phyloP scores from a whole-genome alignment of 2,113 vertebrate genomes.

The Chaetodon auriga region DNA sequence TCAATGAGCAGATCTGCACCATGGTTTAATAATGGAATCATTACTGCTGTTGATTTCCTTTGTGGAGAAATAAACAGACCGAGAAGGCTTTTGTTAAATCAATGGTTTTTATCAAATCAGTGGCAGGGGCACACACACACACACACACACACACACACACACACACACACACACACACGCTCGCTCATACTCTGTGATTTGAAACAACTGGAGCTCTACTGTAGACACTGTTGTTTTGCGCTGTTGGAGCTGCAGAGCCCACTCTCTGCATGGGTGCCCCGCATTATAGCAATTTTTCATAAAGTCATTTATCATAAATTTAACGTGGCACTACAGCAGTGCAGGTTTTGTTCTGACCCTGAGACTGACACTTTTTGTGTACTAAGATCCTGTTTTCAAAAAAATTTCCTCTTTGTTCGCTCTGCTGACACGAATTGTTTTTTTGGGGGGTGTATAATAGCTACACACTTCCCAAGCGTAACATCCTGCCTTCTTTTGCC shows the following conservation, averaged over 20 bases:
- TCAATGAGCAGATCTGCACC: slow-evolving; percentile 60
- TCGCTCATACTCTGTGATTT: neutral
- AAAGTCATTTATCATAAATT: slow-evolving; percentile 77
- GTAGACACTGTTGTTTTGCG: slow-evolving; percentile 46
- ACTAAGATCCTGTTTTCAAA: slow-evolving; percentile 49
- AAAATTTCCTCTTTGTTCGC: neutral
- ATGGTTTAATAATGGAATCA: slow-evolving; percentile 64
- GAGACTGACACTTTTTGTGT: slow-evolving; percentile 58
- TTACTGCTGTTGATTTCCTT: slow-evolving; percentile 60
- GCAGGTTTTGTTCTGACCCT: slow-evolving; percentile 73
- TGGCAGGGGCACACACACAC: neutral
- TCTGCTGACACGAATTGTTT: slow-evolving; percentile 6
- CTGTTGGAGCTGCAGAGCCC: slow-evolving; percentile 51
- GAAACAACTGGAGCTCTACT: slow-evolving; percentile 2
- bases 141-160: neutral
- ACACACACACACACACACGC: neutral
- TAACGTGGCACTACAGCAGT: slow-evolving; percentile 66
- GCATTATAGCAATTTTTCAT: slow-evolving; percentile 78
- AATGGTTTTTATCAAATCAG: slow-evolving; percentile 36
- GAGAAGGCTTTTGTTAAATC: slow-evolving; percentile 34
- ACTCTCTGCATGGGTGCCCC: slow-evolving; percentile 49
- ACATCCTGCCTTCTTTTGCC: neutral
- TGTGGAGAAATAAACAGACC: slow-evolving; percentile 49
- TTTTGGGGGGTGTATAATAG: neutral
- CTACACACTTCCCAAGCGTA: neutral